Percentiles rank a stretch among this genome's conserved stretches.
phyloP scores from a whole-genome alignment of 2,797 vertebrate species.

The Numenius phaeopus region DNA sequence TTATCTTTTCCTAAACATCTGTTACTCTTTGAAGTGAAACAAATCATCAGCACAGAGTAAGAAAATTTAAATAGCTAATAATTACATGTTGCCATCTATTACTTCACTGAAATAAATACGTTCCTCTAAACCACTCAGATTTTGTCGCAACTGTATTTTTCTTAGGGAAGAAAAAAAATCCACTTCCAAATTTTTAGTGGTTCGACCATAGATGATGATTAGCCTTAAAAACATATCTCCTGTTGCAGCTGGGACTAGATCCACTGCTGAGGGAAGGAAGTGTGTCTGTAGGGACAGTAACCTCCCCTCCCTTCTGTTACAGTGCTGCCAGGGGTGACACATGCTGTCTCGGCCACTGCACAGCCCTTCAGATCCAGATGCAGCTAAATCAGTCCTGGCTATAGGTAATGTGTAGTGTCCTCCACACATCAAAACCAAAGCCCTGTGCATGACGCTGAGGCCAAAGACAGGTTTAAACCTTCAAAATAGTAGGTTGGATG shows the following conservation, averaged over 20 bases:
- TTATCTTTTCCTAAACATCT: neutral
- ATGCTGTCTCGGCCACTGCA: neutral
- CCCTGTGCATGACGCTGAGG: neutral
- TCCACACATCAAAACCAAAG: neutral
- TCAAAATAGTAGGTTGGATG: neutral
- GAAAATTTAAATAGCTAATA: neutral
- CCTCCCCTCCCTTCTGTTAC: neutral
- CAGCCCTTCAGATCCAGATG: neutral
- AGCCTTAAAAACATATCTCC: neutral
- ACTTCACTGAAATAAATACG: neutral
- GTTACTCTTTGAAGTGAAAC: neutral
- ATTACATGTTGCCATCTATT: neutral
- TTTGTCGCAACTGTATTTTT: neutral
- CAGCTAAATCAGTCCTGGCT: neutral
- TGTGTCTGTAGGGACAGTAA: neutral
- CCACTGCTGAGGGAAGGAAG: neutral
- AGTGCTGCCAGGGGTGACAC: neutral
- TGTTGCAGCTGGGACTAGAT: neutral
- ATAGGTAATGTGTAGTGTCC: neutral
- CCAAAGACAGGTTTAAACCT: neutral
- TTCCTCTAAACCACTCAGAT: neutral
- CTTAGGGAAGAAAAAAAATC: neutral
- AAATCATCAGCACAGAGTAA: neutral
- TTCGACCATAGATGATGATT: neutral
- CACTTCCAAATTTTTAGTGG: neutral